Conservation (phyloP, 1,140 invertebrate species). For the Plectus sambesii region DNA sequence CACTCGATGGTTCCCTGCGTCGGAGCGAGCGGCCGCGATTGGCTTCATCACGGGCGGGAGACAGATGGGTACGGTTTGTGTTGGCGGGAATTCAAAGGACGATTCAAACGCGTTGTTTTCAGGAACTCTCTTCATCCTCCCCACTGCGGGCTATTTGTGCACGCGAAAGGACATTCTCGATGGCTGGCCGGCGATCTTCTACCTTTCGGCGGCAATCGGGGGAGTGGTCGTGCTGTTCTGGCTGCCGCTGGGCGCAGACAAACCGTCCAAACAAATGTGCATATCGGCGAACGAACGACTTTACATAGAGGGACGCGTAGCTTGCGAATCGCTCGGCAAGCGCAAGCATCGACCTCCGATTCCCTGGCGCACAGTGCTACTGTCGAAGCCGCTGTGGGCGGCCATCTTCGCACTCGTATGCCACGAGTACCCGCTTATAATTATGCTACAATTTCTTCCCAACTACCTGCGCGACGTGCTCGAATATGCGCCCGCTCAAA, state of each 20-base stretch:
- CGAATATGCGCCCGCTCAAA: constrained; percentile 42
- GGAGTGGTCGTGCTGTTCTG: constrained; percentile 39
- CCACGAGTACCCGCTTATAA: constrained; percentile 42
- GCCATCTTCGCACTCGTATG: constrained; percentile 38
- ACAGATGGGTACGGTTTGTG: constrained; percentile 31
- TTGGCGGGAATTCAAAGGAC: neutral
- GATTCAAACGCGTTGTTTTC: constrained; percentile 8
- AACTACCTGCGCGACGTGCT: constrained; percentile 45
- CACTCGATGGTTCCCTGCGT: constrained; percentile 40
- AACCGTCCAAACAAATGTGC: constrained; percentile 42
- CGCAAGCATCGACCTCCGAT: constrained; percentile 32
- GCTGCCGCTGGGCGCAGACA: constrained; percentile 42
- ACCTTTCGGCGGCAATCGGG: constrained; percentile 34
- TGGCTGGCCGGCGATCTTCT: constrained; percentile 44
- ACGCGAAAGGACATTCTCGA: constrained; percentile 39
- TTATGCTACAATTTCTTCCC: constrained; percentile 44
- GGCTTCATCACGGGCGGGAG: constrained; percentile 43
- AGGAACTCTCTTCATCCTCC: constrained; percentile 43
- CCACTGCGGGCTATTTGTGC: constrained; percentile 43
- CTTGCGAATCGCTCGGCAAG: constrained; percentile 42
- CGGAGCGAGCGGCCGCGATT: constrained; percentile 41
- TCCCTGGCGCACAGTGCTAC: constrained; percentile 29
- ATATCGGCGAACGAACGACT: constrained; percentile 35
- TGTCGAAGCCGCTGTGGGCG: constrained; percentile 37
- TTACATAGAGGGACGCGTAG: constrained; percentile 43